Conservation (phyloP, 1,140 invertebrate species). For the Drosophila erecta region DNA sequence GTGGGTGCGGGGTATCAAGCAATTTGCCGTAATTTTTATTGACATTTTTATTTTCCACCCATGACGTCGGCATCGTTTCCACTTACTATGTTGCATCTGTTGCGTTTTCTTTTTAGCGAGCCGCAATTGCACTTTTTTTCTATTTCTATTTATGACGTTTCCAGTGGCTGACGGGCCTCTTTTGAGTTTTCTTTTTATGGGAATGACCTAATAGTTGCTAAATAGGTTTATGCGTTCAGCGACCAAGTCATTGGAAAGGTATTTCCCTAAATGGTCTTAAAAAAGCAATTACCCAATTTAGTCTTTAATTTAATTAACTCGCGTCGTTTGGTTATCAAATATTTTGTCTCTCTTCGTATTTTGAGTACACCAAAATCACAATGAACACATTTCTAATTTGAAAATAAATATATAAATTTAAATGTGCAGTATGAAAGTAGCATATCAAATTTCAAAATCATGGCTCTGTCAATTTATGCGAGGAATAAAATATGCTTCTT, state of each 20-base stretch:
- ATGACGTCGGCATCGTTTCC: constrained; percentile 52
- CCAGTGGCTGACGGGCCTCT: constrained; percentile 32
- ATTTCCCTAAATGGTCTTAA: constrained; percentile 1
- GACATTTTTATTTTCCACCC: constrained; percentile 62
- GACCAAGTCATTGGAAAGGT: constrained; percentile 12
- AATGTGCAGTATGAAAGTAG: background rate
- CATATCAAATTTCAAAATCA: constrained; percentile 1
- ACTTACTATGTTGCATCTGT: constrained; percentile 39
- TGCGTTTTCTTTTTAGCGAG: constrained; percentile 26
- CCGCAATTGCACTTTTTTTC: constrained; percentile 27
- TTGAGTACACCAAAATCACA: background rate
- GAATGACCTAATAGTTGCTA: constrained; percentile 47
- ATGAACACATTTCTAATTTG: background rate
- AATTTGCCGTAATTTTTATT: constrained; percentile 67
- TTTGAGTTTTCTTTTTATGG: constrained; percentile 33
- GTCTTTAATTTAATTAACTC: constrained; percentile 4
- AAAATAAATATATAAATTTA: too few relatives aligned
- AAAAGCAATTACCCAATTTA: constrained; percentile 5
- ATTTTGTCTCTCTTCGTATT: background rate
- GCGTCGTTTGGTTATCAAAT: background rate
- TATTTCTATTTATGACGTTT: constrained; percentile 36
- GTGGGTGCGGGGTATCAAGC: constrained; percentile 4
- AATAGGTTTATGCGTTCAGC: constrained; percentile 50
- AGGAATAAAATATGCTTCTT: constrained; percentile 5
- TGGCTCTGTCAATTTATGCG: too few relatives aligned